These are phyloP conservation scores for Arctia plantaginis DNA, from an alignment of 2,888 invertebrate species.

Conservation along the genomic window DNA sequence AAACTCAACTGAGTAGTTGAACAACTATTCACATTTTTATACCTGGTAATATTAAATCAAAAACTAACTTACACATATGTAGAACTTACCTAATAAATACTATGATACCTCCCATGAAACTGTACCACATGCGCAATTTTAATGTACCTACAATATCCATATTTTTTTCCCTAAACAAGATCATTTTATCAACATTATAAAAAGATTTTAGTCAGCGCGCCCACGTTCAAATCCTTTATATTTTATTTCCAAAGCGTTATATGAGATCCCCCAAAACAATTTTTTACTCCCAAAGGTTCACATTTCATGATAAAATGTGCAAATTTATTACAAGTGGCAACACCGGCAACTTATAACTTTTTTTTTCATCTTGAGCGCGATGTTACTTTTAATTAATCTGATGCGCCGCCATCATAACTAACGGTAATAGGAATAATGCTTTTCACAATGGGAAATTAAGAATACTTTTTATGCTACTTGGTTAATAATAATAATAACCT, in stretches of 20 bases:
- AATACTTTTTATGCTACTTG: background rate
- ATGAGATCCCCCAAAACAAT: slow-evolving; percentile 19
- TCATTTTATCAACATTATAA: background rate
- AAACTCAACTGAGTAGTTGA: too few relatives aligned
- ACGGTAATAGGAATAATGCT: background rate
- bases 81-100: background rate
- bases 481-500: slow-evolving; percentile 30
- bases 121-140: background rate
- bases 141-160: background rate
- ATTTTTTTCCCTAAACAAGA: background rate
- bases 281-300: slow-evolving; percentile 15
- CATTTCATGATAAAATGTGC: slow-evolving; percentile 28
- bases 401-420: background rate
- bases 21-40: background rate
- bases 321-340: slow-evolving; percentile 23
- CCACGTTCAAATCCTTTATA: slow-evolving; percentile 4
- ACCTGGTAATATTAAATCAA: background rate
- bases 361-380: slow-evolving; percentile 20
- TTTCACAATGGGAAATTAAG: background rate
- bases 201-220: background rate
- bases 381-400: background rate
- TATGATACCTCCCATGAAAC: background rate
- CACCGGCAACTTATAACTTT: slow-evolving; percentile 27
- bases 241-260: slow-evolving; percentile 6
- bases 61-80: background rate